Percentiles rank a stretch among this genome's conserved stretches.
Conservation (phyloP, 2,888 invertebrate species). For the Scaptomyza polygonia region DNA sequence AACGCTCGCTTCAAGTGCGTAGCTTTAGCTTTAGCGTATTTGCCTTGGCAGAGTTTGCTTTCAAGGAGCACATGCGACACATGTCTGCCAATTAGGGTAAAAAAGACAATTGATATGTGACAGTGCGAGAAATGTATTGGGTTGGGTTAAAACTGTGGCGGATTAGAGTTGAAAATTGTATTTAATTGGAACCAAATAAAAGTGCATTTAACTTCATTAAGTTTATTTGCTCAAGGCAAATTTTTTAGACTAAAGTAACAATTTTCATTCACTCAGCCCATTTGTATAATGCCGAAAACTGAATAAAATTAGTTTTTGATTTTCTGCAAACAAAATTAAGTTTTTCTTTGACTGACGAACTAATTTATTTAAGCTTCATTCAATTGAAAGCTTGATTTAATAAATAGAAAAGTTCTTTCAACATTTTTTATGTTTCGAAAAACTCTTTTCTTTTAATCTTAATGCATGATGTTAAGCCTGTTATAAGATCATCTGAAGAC, state of each 20-base stretch:
- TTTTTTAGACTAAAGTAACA: too few relatives aligned
- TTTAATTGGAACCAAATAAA: too few relatives aligned
- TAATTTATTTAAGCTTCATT: background rate
- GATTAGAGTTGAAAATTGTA: background rate
- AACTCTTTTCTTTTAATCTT: too few relatives aligned
- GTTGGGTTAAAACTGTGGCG: background rate
- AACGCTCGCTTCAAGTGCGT: slow-evolving; percentile 38
- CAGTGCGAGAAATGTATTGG: slow-evolving; percentile 13
- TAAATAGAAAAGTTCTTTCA: too few relatives aligned
- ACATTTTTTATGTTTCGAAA: too few relatives aligned
- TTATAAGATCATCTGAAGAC: too few relatives aligned
- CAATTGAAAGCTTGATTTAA: too few relatives aligned
- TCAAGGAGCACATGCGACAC: slow-evolving; percentile 48
- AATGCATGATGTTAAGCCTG: too few relatives aligned
- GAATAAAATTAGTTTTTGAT: background rate
- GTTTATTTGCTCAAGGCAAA: too few relatives aligned
- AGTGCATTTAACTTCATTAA: too few relatives aligned
- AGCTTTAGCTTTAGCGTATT: slow-evolving; percentile 16
- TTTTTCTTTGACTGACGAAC: background rate
- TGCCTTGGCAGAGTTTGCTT: slow-evolving; percentile 17
- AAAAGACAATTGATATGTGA: slow-evolving; percentile 67
- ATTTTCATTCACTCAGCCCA: background rate
- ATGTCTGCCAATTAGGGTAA: slow-evolving; percentile 49
- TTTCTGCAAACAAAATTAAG: background rate
- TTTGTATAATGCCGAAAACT: background rate